Conservation (phyloP, 2,113 vertebrate genomes). For the Pitta sordida region DNA sequence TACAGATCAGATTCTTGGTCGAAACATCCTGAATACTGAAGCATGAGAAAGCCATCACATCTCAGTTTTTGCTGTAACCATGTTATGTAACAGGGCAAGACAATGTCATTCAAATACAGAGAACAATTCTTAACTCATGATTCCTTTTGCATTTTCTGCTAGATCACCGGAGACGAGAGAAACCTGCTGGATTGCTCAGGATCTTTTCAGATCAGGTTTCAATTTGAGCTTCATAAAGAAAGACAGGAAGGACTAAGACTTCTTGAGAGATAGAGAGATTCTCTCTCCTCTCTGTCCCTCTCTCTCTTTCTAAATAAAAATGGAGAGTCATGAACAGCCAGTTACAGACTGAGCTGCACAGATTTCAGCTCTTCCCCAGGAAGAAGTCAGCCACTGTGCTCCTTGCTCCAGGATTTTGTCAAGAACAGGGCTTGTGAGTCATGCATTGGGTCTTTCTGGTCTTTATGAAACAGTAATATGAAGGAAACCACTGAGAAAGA, state of each 20-base stretch:
- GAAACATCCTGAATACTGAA: neutral
- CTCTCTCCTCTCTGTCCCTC: neutral
- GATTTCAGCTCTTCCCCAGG: neutral
- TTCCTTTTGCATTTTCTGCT: neutral
- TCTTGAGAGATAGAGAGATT: neutral
- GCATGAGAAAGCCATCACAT: neutral
- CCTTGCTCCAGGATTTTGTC: neutral
- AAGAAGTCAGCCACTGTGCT: accelerated
- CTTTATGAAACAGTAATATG: neutral
- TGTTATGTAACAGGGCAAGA: neutral
- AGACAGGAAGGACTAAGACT: neutral
- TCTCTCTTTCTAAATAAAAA: neutral
- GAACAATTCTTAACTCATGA: neutral
- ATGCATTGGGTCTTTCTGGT: neutral
- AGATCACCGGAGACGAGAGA: neutral
- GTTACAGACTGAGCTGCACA: neutral
- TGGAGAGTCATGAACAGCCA: accelerated
- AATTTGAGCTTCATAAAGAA: neutral
- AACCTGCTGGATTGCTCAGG: neutral
- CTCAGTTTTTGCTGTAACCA: neutral
- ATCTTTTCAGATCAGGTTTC: neutral
- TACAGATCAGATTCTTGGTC: neutral
- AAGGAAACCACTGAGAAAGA: neutral
- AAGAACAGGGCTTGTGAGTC: neutral
- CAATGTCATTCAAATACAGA: neutral